Base-by-base conservation (phyloP, 2,113 vertebrate species). In the Thamnophis sirtalis region DNA sequence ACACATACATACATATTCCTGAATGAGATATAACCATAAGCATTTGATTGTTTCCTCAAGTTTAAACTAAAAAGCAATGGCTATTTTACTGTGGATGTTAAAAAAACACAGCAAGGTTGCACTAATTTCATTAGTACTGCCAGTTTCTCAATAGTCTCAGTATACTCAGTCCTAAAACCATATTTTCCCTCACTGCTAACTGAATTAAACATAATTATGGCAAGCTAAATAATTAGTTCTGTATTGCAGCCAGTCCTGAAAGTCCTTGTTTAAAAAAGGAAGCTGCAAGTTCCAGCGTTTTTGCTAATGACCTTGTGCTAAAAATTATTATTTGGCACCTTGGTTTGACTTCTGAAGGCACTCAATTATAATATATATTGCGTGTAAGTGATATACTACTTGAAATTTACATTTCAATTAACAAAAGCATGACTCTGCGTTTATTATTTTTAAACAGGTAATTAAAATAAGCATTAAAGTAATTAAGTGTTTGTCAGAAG, bases 381-480 rank as follows among this genome's bases (percentile, higher is more conserved):
- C 56, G 91, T 91, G 92, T 94, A 93, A 94, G 91, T 95, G 43
- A 89, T 94, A 93, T 88, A 92, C 93, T 93, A 56, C 91, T 94
- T 94, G 80, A 93, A 95, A 95, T 95, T 94, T 95, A 94, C 73
- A 93, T 95, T 95, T 93, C 87, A 94, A 91, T 95, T 94, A 95
- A 86, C 91, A 24, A 33, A 84, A 92, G 92, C 93, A 95, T 96
- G 95, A 93, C 93, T 94, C 87, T 55, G 94, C 92, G 33, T 63
- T 94, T 95, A 93, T 95, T 91, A 92, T 94, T 91, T 91, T 86
- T 73, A 48, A 91, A 95, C 93, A 95, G 90, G 48, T 60, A 93
- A 93, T 95, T 94, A 89, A 13, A 93, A 94, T 84, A 93, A 49
- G 91, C 95, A 90, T 38, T 95, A 86, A 93, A 94, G 60, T 92